phyloP scores from a whole-genome alignment of 2,888 invertebrate species.

The Dione vanillae region DNA sequence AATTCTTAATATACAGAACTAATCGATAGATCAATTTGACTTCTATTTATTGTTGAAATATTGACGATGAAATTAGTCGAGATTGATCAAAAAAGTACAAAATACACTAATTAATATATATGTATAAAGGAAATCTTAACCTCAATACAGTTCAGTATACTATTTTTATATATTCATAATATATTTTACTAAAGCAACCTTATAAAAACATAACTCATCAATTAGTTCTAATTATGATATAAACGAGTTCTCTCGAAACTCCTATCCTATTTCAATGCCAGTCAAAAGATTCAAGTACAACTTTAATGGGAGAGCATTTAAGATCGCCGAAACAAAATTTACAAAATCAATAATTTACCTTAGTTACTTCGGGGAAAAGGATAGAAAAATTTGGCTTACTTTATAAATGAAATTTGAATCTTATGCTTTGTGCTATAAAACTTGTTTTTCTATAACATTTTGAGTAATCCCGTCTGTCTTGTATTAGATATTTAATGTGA shows the following conservation, averaged over 20 bases:
- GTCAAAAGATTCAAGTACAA: constrained; percentile 1
- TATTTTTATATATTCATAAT: not conserved
- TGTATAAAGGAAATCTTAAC: too few relatives aligned
- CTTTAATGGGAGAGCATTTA: constrained; percentile 20
- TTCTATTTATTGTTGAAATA: too few relatives aligned
- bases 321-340: constrained; percentile 23
- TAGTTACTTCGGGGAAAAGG: constrained; percentile 14
- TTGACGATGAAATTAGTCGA: too few relatives aligned
- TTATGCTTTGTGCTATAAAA: constrained; percentile 13
- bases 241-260: not conserved
- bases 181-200: not conserved
- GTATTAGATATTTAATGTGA: constrained; percentile 26
- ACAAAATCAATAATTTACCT: constrained; percentile 29
- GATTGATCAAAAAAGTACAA: not conserved
- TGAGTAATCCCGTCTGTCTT: not conserved
- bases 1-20: too few relatives aligned
- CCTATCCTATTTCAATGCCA: constrained; percentile 9
- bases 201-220: not conserved
- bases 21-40: too few relatives aligned
- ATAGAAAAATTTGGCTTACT: not conserved
- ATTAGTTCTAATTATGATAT: not conserved
- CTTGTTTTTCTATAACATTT: not conserved
- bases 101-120: not conserved
- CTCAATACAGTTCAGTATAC: too few relatives aligned
- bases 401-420: constrained; percentile 19